Evolutionary conservation across 1,140 invertebrate species (phyloP), one percentile per base, ranked within the genome.

Genomic region (Temnothorax nylanderi): DNA sequence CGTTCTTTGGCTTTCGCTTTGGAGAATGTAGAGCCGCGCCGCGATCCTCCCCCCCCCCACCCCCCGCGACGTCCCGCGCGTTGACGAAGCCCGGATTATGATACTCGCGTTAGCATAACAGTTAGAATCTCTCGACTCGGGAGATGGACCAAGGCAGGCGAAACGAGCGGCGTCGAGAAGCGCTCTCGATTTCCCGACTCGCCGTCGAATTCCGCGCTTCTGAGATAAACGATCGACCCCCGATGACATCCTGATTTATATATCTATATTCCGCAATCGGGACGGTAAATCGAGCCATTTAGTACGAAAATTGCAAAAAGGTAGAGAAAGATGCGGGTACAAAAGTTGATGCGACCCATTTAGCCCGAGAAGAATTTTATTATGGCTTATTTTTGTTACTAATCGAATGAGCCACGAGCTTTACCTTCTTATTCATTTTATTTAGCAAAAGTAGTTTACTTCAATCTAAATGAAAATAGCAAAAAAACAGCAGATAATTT

Each of bases 81-180:
- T 71, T 37, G 64, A 49, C 51, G 49, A 86, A 34, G 41, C 5
- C 76, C 51, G 21, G 85, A 86, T 69, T 86, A 80, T 80, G 76
- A 84, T 74, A 84, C 54, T 84, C 54, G 80, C 80, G 69, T 84
- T 84, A 84, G 80, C 80, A 84, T 84, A 84, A 84, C 80, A 84
- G 80, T 84, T 74, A 84, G 69, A 74, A 49, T 84, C 67, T 84
- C 80, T 60, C 69, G 69, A 74, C 26, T 72, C 41, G 34, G 13
- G 26, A 72, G 65, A 82, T 60, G 69, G 26, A 11, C 11, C 41
- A 26, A 56, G 67, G 51, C 54, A 41, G 37, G 67, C 41, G 41
- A 7, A 47, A 47, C 41, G 69, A 60, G 47, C 21, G 37, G 41
- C 7, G 75, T 47, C 41, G 41, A 62, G 41, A 34, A 47, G 37